Evolutionary conservation across 1,140 invertebrate genomes (phyloP).

Genomic region (Drosophila asahinai): DNA sequence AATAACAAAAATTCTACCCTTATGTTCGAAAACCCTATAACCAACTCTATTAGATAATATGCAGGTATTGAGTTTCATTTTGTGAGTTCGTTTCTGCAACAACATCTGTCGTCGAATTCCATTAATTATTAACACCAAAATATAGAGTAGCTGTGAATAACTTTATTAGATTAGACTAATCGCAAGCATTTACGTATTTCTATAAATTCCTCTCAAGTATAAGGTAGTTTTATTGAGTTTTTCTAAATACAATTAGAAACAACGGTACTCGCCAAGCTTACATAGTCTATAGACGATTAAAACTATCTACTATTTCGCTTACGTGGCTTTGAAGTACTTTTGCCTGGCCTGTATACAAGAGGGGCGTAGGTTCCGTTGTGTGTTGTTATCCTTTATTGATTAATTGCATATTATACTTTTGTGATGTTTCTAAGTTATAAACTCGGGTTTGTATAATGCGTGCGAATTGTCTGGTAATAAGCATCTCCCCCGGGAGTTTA

Average conservation of each 20-base stretch:
- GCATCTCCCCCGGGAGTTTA: conserved; percentile 46
- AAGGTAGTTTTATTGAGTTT: background rate
- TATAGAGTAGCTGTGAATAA: background rate
- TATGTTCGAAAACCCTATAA: conserved; percentile 5
- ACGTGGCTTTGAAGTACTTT: too few species aligned
- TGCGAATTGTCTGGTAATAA: conserved; percentile 76
- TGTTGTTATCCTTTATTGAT: background rate
- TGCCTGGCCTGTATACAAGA: background rate
- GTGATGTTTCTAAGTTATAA: background rate
- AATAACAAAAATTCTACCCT: conserved; percentile 3
- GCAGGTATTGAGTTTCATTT: conserved; percentile 14
- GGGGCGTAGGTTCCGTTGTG: too few species aligned
- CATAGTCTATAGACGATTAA: too few species aligned
- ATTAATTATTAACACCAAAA: conserved; percentile 10
- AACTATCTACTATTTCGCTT: too few species aligned
- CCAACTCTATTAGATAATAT: conserved; percentile 10
- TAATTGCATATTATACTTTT: background rate
- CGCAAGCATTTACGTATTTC: background rate
- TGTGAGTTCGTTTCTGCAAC: conserved; percentile 7
- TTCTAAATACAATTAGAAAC: background rate
- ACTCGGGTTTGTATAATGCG: conserved; percentile 46
- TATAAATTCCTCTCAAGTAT: background rate
- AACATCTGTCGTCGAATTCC: conserved; percentile 10
- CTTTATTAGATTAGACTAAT: background rate
- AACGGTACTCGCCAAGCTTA: too few species aligned